Percentiles rank a stretch among this genome's conserved stretches.
Evolutionary conservation across 2,797 vertebrate species (phyloP).

Genomic region (Phrynocephalus guinanensis): DNA sequence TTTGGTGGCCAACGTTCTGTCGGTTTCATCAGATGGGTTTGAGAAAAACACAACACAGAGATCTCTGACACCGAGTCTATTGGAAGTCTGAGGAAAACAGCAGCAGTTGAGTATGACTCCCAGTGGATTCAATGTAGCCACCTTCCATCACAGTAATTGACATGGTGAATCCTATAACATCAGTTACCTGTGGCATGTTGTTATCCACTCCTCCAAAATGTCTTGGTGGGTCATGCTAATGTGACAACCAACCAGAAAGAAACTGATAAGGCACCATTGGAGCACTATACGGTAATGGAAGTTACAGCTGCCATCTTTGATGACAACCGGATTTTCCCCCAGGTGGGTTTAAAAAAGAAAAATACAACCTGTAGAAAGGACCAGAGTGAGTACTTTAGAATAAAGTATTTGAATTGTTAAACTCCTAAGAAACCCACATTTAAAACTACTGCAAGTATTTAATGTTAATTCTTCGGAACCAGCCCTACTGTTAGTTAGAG

Average conservation of each 20-base stretch:
- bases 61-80: slow-evolving; percentile 32
- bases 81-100: slow-evolving; percentile 13
- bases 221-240: slow-evolving; percentile 1
- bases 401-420: neutral
- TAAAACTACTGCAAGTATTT: neutral
- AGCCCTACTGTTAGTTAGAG: neutral
- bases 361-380: neutral
- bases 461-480: neutral
- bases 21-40: slow-evolving; percentile 17
- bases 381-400: neutral
- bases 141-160: neutral
- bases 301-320: neutral
- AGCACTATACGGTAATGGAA: neutral
- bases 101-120: neutral
- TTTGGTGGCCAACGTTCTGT: slow-evolving; percentile 17
- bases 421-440: neutral
- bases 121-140: neutral
- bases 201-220: neutral
- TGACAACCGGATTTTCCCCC: slow-evolving; percentile 6
- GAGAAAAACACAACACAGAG: slow-evolving; percentile 23
- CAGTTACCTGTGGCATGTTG: neutral
- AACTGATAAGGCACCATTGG: slow-evolving; percentile 16
- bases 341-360: slow-evolving; percentile 23
- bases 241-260: slow-evolving; percentile 2
- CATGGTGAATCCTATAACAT: neutral